These are phyloP conservation scores for Micromys minutus DNA, from an alignment of 2,113 vertebrate species.

Conservation along the genomic window DNA sequence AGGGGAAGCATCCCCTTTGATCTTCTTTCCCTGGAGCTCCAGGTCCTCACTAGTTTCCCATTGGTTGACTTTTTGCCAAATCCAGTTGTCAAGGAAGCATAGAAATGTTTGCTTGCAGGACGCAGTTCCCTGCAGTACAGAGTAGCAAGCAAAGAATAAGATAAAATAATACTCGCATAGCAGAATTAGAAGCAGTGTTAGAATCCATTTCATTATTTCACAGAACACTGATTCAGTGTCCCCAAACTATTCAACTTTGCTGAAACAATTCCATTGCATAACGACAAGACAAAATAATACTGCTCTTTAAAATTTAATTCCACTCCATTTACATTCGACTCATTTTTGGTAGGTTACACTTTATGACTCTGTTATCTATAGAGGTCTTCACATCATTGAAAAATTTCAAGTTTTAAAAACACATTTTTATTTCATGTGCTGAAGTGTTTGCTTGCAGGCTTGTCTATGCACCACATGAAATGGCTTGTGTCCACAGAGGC, in stretches of 20 bases:
- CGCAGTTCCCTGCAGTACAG: background rate
- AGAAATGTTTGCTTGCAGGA: background rate
- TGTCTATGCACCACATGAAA: background rate
- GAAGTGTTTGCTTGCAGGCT: background rate
- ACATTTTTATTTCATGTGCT: background rate
- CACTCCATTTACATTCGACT: background rate
- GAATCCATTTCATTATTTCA: background rate
- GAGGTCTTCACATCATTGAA: background rate
- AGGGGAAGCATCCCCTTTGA: background rate
- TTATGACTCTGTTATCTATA: background rate
- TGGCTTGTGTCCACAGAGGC: background rate
- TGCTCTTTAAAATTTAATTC: constrained; percentile 30
- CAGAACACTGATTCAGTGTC: background rate
- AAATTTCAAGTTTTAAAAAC: constrained; percentile 18
- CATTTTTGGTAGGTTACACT: background rate
- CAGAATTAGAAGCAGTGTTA: background rate
- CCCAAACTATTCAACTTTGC: background rate
- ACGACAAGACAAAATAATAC: background rate
- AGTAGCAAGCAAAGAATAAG: background rate
- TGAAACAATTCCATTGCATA: background rate
- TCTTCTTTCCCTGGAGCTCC: background rate
- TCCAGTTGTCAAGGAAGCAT: background rate
- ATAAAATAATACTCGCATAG: background rate
- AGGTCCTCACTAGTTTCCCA: background rate
- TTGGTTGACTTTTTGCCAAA: background rate